Evolutionary conservation across 1,140 invertebrate species (phyloP).

Genomic region (Dendrolimus punctatus): DNA sequence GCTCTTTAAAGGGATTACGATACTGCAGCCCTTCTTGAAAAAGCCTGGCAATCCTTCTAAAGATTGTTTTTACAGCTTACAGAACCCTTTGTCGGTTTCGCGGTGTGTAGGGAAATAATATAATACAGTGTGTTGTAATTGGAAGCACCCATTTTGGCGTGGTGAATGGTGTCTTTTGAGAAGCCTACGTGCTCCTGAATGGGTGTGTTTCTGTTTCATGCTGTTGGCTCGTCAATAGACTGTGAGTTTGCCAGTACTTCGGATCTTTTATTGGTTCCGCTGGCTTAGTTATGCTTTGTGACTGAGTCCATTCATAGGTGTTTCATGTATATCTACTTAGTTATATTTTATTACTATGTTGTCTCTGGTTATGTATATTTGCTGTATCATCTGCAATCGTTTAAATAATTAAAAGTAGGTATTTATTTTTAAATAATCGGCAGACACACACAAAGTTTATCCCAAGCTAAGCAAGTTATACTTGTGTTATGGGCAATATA

Average conservation of each 20-base stretch:
- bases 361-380: no score
- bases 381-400: no score
- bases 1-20: constrained; percentile 57
- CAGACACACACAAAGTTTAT: no score
- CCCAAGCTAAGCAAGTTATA: no score
- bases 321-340: no score
- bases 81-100: constrained; percentile 57
- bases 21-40: constrained; percentile 14
- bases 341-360: no score
- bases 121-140: constrained; percentile 29
- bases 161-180: constrained; percentile 53
- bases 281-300: background rate
- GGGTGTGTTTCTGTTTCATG: constrained; percentile 58
- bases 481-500: no score
- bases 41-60: constrained; percentile 30
- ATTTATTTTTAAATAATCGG: no score
- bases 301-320: no score
- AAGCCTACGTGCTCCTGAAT: constrained; percentile 54
- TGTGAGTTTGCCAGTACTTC: constrained; percentile 5
- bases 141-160: constrained; percentile 46
- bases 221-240: constrained; percentile 37
- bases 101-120: constrained; percentile 28
- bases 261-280: constrained; percentile 7
- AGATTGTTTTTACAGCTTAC: constrained; percentile 69
- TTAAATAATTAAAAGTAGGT: no score